Percentiles rank a stretch among this genome's conserved stretches.
These are phyloP conservation scores for Proisotoma minuta DNA, from an alignment of 2,888 invertebrate genomes.

Conservation along the genomic window DNA sequence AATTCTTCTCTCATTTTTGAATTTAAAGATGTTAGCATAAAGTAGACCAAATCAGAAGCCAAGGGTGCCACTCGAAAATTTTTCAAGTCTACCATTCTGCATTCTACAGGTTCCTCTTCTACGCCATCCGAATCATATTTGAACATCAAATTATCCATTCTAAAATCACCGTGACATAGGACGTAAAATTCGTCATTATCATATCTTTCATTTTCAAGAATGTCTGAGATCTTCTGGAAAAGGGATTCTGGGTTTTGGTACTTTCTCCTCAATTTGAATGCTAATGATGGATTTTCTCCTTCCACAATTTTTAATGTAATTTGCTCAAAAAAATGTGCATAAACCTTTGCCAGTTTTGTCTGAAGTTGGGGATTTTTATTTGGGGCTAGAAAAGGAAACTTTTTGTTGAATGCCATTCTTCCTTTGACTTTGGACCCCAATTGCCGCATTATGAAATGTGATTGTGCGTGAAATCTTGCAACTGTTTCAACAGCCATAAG, in stretches of 20 bases:
- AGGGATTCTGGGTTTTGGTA: conserved; percentile 14
- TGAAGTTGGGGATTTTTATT: background rate
- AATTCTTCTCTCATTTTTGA: conserved; percentile 21
- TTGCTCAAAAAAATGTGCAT: conserved; percentile 21
- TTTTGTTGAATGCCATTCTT: conserved; percentile 21
- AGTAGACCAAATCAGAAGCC: conserved; percentile 26
- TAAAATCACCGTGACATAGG: conserved; percentile 28
- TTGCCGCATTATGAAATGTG: conserved; percentile 23
- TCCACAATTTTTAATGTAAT: conserved; percentile 24
- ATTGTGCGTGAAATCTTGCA: conserved; percentile 32
- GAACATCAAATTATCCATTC: conserved; percentile 17
- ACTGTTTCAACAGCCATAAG: conserved; percentile 26
- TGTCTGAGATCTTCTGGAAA: conserved; percentile 19
- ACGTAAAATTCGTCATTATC: conserved; percentile 34
- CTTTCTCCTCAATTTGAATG: conserved; percentile 31
- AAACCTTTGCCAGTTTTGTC: conserved; percentile 15
- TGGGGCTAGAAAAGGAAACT: conserved; percentile 21
- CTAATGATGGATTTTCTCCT: conserved; percentile 31
- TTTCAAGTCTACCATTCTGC: conserved; percentile 21
- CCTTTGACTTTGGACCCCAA: conserved; percentile 20
- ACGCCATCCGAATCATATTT: conserved; percentile 14
- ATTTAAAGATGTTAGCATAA: conserved; percentile 20
- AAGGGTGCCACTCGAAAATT: conserved; percentile 22
- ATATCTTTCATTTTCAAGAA: conserved; percentile 33
- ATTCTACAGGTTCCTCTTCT: conserved; percentile 18